Percentiles rank a stretch among this genome's conserved stretches.
Evolutionary conservation across 2,113 vertebrate genomes (phyloP).

Genomic region (Chaetura pelagica): DNA sequence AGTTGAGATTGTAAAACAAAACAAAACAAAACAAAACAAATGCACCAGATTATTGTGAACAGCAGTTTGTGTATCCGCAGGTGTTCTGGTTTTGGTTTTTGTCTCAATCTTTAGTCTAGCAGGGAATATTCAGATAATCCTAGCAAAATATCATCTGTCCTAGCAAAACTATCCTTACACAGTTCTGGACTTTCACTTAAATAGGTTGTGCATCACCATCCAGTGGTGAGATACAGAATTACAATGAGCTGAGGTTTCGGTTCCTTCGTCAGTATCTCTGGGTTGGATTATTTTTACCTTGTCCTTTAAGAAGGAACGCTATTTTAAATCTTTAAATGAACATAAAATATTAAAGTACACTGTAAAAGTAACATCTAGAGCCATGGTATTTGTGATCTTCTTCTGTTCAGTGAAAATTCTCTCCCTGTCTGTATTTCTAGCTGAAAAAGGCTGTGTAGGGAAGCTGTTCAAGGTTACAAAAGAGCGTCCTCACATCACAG

Average conservation of each 20-base stretch:
- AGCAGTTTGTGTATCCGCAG: neutral
- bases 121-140: neutral
- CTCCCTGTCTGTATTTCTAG: neutral
- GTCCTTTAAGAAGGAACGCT: neutral
- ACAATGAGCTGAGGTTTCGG: neutral
- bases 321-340: neutral
- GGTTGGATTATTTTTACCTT: neutral
- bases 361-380: neutral
- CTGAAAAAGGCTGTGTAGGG: neutral
- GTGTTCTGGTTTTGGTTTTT: neutral
- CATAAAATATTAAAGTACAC: neutral
- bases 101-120: neutral
- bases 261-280: accelerated
- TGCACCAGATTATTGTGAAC: too few relatives aligned
- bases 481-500: neutral
- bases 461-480: neutral
- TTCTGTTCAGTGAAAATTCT: neutral
- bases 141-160: neutral
- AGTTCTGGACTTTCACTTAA: neutral
- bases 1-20: neutral
- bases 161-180: neutral
- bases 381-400: neutral
- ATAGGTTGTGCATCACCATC: slow-evolving; percentile 31
- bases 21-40: too few relatives aligned
- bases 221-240: neutral